Evolutionary conservation across 2,113 vertebrate species (phyloP).

Genomic region (Ascaphus truei): DNA sequence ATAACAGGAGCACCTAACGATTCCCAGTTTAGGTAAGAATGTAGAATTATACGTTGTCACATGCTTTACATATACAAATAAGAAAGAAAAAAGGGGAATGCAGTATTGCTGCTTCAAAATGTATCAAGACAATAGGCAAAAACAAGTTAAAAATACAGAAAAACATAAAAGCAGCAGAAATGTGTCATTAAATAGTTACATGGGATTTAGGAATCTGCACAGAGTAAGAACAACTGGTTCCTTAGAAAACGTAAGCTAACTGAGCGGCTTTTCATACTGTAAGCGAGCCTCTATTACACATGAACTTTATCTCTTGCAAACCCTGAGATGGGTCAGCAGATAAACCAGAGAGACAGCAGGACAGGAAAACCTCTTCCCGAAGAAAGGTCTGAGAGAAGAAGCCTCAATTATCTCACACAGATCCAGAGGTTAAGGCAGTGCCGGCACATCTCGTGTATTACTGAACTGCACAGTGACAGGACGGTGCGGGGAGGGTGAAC

Average conservation of each 20-base stretch:
- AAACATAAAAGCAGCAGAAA: no score
- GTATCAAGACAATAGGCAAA: no score
- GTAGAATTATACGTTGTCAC: no score
- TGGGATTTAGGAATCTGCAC: no score
- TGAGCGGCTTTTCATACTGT: background rate
- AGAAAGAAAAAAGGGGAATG: no score
- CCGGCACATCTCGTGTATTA: background rate
- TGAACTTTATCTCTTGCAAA: background rate
- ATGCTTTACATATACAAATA: no score
- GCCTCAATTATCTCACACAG: slow-evolving; percentile 3
- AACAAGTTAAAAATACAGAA: no score
- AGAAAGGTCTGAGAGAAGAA: slow-evolving; percentile 2
- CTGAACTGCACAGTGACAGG: background rate
- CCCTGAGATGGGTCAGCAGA: slow-evolving; percentile 8
- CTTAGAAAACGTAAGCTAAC: background rate
- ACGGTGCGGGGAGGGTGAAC: no score
- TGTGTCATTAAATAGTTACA: no score
- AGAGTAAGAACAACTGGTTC: background rate
- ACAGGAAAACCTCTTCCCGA: background rate
- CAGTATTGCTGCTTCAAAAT: no score
- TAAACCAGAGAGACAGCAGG: background rate
- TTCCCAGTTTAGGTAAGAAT: no score
- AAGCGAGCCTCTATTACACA: background rate
- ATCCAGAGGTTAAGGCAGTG: background rate
- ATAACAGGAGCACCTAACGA: no score